Percentiles rank a stretch among this genome's conserved stretches.
Evolutionary conservation across 2,888 invertebrate species (phyloP).

Genomic region (Pseudeuparius sepicola): DNA sequence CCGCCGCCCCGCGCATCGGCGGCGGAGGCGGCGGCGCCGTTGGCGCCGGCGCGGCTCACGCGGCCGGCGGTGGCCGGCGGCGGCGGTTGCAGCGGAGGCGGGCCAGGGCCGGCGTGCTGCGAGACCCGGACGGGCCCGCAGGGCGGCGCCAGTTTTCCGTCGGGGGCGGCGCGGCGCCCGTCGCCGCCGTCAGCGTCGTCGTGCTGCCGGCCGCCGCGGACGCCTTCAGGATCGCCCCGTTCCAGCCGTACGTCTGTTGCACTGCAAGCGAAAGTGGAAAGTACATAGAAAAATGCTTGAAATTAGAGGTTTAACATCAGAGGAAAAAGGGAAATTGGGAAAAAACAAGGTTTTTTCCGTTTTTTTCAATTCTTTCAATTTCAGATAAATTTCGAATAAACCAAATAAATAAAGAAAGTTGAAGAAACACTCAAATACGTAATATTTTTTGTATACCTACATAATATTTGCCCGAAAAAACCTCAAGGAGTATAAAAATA

Average conservation of each 20-base stretch:
- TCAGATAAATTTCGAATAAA: no score
- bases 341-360: no score
- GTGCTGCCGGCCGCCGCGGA: no score
- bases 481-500: no score
- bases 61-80: constrained; percentile 30
- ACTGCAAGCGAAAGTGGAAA: constrained; percentile 43
- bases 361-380: no score
- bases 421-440: no score
- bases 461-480: no score
- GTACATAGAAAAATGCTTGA: neutral
- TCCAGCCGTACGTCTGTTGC: constrained; percentile 65
- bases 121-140: constrained; percentile 63
- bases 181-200: constrained; percentile 43
- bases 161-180: constrained; percentile 46
- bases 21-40: constrained; percentile 44
- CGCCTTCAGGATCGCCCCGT: constrained; percentile 55
- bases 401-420: no score
- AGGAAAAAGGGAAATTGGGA: no score
- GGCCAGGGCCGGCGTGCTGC: constrained; percentile 54
- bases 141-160: constrained; percentile 92
- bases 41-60: constrained; percentile 34
- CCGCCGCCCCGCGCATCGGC: no score
- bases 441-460: no score
- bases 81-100: constrained; percentile 66
- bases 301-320: no score